phyloP scores from a whole-genome alignment of 1,140 invertebrate genomes.

The Macrocentrus cingulum region DNA sequence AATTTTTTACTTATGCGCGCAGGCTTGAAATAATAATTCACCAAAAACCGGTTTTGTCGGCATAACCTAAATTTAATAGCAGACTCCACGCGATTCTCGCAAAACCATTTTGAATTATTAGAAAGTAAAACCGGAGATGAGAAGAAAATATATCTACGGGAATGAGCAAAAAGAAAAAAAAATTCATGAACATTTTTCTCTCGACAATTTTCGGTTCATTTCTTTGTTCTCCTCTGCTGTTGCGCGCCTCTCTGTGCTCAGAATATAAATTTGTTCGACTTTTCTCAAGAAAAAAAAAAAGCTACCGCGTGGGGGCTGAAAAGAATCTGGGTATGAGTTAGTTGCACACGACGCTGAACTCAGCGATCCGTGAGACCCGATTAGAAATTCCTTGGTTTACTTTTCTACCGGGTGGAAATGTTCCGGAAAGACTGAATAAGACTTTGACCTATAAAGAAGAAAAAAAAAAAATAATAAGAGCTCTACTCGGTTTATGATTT shows the following conservation, averaged over 20 bases:
- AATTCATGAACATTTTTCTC: background rate
- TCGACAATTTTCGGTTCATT: conserved; percentile 14
- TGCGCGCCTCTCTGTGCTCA: background rate
- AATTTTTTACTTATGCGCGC: background rate
- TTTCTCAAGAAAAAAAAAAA: conserved; percentile 16
- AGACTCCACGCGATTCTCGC: conserved; percentile 17
- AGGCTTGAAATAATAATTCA: conserved; percentile 26
- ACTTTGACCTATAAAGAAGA: background rate
- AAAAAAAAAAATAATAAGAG: background rate
- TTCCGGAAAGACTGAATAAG: conserved; percentile 7
- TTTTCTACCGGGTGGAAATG: conserved; percentile 3
- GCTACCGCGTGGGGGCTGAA: conserved; percentile 5
- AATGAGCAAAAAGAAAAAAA: background rate
- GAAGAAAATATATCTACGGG: background rate
- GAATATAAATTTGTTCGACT: conserved; percentile 27
- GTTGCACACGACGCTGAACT: conserved; percentile 26
- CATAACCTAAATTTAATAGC: conserved; percentile 27
- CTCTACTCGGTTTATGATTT: background rate
- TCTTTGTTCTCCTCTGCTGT: conserved; percentile 1
- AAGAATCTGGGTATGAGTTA: conserved; percentile 3
- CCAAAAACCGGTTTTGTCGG: conserved; percentile 26
- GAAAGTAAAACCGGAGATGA: conserved; percentile 10
- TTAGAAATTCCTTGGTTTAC: conserved; percentile 37
- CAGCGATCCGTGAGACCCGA: conserved; percentile 47
- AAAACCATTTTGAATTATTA: conserved; percentile 28